Evolutionary conservation across 2,113 vertebrate genomes (phyloP).

Genomic region (Garra rufa): DNA sequence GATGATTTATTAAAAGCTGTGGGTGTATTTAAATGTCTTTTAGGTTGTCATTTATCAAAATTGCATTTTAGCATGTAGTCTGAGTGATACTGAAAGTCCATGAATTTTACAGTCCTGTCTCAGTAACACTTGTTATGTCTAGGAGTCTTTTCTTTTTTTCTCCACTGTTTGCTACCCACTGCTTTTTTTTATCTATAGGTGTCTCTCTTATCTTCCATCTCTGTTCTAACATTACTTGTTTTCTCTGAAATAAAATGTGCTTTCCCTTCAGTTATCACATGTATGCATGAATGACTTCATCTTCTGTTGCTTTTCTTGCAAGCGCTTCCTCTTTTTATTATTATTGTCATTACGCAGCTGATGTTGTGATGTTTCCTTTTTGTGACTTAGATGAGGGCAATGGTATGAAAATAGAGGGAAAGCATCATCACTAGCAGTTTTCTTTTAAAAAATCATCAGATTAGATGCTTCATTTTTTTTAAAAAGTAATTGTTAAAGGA

Average conservation of each 20-base stretch:
- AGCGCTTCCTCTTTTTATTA: neutral
- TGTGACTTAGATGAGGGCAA: neutral
- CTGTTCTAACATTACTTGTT: neutral
- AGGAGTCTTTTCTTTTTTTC: neutral
- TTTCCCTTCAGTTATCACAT: neutral
- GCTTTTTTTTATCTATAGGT: neutral
- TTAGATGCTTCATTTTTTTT: neutral
- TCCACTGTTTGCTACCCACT: neutral
- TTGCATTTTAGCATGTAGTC: neutral
- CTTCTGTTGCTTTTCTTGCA: neutral
- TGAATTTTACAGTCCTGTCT: constrained; percentile 27
- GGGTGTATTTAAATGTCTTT: constrained; percentile 58
- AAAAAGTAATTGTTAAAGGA: neutral
- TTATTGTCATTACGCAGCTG: neutral
- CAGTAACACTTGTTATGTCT: neutral
- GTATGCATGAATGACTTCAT: neutral
- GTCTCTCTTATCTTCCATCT: neutral
- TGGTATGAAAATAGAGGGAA: neutral
- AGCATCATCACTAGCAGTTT: neutral
- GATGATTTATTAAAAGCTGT: constrained; percentile 62
- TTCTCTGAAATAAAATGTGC: neutral
- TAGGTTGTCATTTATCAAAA: constrained; percentile 34
- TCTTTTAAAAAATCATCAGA: no score
- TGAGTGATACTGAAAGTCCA: constrained; percentile 6
- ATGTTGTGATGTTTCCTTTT: neutral